Evolutionary conservation across 1,140 invertebrate genomes (phyloP).

Genomic region (Metopolophium dirhodum): DNA sequence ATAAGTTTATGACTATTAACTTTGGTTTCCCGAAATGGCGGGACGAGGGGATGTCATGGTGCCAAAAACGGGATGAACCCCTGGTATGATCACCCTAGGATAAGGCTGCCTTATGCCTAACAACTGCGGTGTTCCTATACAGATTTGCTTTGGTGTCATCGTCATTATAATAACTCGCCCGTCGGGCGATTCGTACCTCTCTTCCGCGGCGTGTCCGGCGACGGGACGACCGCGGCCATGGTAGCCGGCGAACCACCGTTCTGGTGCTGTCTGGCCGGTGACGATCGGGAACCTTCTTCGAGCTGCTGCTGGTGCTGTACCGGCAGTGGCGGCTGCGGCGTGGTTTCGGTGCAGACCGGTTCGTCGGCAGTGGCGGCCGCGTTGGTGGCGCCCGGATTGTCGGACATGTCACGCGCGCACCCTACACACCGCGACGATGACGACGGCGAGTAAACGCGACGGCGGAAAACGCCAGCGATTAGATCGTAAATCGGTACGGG

Average conservation of each 20-base stretch:
- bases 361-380: not conserved
- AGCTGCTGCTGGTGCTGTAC: slow-evolving; percentile 27
- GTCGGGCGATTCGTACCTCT: not conserved
- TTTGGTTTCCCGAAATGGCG: not conserved
- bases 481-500: not conserved
- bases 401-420: slow-evolving; percentile 36
- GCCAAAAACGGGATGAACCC: not conserved
- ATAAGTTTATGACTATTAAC: not conserved
- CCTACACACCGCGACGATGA: not conserved
- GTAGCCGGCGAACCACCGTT: slow-evolving; percentile 41
- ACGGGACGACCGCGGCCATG: not conserved
- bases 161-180: not conserved
- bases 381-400: not conserved
- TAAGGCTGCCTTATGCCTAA: no score
- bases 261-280: slow-evolving; percentile 24
- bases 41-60: not conserved
- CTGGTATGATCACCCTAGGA: not conserved
- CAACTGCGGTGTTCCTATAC: not conserved
- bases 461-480: not conserved
- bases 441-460: not conserved
- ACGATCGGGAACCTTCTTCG: not conserved
- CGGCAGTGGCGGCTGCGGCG: not conserved
- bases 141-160: no score
- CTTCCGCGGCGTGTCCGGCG: slow-evolving; percentile 43
- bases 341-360: not conserved